Base-by-base conservation (phyloP, 2,113 vertebrate species). In the Jaculus jaculus region DNA sequence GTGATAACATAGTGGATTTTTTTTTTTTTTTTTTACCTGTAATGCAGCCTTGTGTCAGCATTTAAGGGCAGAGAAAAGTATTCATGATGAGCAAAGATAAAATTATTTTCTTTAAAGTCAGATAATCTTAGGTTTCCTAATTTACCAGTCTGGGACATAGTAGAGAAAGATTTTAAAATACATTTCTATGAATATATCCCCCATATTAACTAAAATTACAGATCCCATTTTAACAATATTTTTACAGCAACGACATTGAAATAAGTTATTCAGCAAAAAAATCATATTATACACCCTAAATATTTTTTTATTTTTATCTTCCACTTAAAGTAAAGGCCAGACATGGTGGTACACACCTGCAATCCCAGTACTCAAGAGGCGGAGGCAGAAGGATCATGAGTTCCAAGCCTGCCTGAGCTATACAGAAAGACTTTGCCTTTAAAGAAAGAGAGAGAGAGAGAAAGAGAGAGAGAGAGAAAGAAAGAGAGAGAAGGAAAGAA, bases 41-140 rank as follows among this genome's bases (percentile, higher is more conserved):
- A 99, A 97, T 96, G 98, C 98, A 98, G 99, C 99, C 99, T 98
- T 98, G 97, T 93, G 97, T 96, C 96, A 97, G 98, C 98, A 97
- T 98, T 98, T 97, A 94, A 96, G 95, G 71, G 83, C 92, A 97
- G 23, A 96, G 32, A 24, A 79, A 90, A 95, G 77, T 90, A 97
- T 84, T 94, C 66, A 95, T 32, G 90, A 88, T 90, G 37, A 95
- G 66, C 28, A 95, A 96, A 94, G 94, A 87, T 6, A 84, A 12
- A 37, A 94, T 90, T 83, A 92, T 68, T 74, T 90, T 96, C 77
- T 30, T 94, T 83, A 74, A 96, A 94, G 73, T 90, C 30, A 90
- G 92, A 37, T 89, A 79, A 87, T 88, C 71, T 87, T 73, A 82
- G 42, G 91, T 79, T 87, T 87, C 86, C 81, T 88, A 91, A 66